A percentile compares a stretch with the other conserved stretches of the same genome.
These are phyloP conservation scores for Tetragnatha montana DNA, from an alignment of 2,888 invertebrate species.

Conservation along the genomic window DNA sequence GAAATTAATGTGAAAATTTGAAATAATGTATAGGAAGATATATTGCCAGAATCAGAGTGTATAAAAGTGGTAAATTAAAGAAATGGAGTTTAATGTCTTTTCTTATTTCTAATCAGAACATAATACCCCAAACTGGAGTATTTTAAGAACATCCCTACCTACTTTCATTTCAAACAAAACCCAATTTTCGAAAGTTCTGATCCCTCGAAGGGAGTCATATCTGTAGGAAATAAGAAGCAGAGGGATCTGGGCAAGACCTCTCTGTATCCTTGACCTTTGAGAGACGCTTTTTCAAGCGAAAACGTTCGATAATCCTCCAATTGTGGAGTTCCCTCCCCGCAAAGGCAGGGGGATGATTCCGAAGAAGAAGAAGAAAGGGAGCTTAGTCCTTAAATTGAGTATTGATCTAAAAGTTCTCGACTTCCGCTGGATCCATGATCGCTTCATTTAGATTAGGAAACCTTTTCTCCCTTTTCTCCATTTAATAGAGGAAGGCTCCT, in stretches of 20 bases:
- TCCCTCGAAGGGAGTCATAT: background rate
- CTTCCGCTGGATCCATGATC: constrained; percentile 56
- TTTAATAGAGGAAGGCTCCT: constrained; percentile 52
- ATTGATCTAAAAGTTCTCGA: constrained; percentile 67
- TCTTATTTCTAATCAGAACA: too few relatives aligned
- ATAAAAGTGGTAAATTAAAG: too few relatives aligned
- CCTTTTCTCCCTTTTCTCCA: constrained; percentile 45
- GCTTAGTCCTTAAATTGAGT: constrained; percentile 66
- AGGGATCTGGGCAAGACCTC: background rate
- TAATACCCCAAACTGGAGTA: too few relatives aligned
- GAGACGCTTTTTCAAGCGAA: constrained; percentile 23
- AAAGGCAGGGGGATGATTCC: constrained; percentile 15
- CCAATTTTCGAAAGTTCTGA: too few relatives aligned
- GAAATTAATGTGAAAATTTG: too few relatives aligned
- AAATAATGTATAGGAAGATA: too few relatives aligned
- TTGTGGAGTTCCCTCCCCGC: constrained; percentile 30
- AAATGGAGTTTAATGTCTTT: too few relatives aligned
- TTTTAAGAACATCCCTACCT: too few relatives aligned
- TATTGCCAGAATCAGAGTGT: too few relatives aligned
- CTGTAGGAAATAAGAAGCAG: background rate
- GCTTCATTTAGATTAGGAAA: constrained; percentile 71
- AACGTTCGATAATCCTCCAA: constrained; percentile 63
- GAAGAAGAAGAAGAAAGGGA: constrained; percentile 29
- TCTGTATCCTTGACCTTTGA: constrained; percentile 23
- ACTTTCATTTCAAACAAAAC: too few relatives aligned